These are phyloP conservation scores for Talpa occidentalis DNA, from an alignment of 2,113 vertebrate species.

Conservation along the genomic window DNA sequence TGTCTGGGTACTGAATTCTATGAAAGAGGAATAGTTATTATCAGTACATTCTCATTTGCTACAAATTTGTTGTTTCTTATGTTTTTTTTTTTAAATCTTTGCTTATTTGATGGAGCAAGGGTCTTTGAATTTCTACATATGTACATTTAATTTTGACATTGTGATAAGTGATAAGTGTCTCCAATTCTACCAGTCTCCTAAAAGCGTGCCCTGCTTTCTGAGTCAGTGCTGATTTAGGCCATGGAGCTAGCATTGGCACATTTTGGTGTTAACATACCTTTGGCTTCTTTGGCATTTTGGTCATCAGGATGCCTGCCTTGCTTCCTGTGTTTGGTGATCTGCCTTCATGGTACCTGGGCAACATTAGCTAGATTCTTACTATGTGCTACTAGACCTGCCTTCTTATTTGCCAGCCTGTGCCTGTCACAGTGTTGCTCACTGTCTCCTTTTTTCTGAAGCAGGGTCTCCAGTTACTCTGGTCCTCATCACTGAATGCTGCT, in stretches of 20 bases:
- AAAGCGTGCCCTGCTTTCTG: neutral
- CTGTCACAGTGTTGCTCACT: neutral
- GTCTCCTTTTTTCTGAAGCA: neutral
- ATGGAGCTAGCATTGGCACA: neutral
- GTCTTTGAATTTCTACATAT: neutral
- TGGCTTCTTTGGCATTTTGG: neutral
- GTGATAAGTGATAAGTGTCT: neutral
- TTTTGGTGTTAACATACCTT: neutral
- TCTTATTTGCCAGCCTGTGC: neutral
- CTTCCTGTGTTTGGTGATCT: neutral
- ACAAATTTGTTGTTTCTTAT: neutral
- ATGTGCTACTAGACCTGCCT: neutral
- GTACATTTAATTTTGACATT: neutral
- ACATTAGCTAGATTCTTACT: neutral
- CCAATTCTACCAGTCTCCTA: neutral
- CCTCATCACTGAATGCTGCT: neutral
- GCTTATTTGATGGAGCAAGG: neutral
- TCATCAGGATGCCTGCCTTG: neutral
- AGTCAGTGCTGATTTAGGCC: neutral
- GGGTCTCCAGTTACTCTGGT: neutral
- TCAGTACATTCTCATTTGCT: constrained; percentile 22
- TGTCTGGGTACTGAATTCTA: constrained; percentile 1
- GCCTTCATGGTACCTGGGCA: neutral
- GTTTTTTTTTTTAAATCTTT: neutral
- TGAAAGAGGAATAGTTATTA: neutral